Conservation (phyloP, 1,140 invertebrate genomes). For the Dendrolimus kikuchii region DNA sequence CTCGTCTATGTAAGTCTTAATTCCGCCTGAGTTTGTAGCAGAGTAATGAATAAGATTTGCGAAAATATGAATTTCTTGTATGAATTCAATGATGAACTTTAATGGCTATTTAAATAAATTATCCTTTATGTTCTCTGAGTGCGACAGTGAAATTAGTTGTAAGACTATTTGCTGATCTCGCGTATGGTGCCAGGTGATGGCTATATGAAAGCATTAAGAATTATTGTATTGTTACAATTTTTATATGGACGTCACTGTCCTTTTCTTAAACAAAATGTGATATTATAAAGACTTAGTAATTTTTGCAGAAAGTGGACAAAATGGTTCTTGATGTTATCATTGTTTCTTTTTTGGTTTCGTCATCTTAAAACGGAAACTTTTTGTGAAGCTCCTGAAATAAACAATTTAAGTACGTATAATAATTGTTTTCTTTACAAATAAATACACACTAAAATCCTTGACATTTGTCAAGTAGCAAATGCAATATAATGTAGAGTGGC, state of each 20-base stretch:
- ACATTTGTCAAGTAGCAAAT: no score
- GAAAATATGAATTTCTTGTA: no score
- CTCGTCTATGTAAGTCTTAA: no score
- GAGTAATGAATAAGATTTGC: no score
- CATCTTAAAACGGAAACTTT: conserved; percentile 63
- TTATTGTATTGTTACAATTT: conserved; percentile 66
- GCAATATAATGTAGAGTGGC: no score
- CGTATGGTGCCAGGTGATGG: conserved; percentile 52
- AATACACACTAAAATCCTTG: no score
- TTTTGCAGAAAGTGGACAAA: conserved; percentile 53
- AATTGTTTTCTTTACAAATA: no score
- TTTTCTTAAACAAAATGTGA: conserved; percentile 66
- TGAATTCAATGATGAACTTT: no score
- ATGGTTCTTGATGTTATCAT: conserved; percentile 72
- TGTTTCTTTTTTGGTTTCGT: conserved; percentile 54
- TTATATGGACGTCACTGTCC: conserved; percentile 68
- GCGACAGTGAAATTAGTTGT: conserved; percentile 37
- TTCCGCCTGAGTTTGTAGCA: no score
- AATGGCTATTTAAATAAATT: no score
- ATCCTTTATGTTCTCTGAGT: no score
- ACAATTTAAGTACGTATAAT: conserved; percentile 21
- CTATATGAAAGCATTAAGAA: conserved; percentile 70
- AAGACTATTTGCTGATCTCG: conserved; percentile 65
- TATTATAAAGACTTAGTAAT: conserved; percentile 67
- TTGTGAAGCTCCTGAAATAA: conserved; percentile 69